These are phyloP conservation scores for Diprion similis DNA, from an alignment of 1,140 invertebrate species.

Conservation along the genomic window DNA sequence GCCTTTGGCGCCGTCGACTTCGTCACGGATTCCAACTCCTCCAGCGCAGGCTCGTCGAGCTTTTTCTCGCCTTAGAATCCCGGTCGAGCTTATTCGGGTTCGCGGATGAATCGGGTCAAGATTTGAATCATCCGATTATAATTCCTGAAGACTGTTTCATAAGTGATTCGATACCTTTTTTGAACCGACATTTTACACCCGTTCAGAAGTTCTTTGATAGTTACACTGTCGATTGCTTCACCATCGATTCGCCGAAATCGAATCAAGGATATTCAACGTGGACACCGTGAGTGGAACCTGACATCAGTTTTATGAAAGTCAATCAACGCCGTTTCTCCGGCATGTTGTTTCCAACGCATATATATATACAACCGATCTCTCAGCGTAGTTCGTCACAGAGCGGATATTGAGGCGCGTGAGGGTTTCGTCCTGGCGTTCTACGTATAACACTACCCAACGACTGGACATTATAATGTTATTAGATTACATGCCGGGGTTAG, in stretches of 20 bases:
- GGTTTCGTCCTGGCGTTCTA: conserved; percentile 21
- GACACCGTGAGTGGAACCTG: background rate
- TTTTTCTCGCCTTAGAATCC: conserved; percentile 16
- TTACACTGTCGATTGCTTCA: background rate
- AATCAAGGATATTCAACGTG: background rate
- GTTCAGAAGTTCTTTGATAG: no score
- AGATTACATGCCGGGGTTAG: conserved; percentile 37
- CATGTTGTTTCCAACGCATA: no score
- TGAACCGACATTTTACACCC: no score
- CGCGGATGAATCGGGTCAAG: no score
- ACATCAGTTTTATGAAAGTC: no score
- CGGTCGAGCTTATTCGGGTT: background rate
- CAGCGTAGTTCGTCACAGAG: conserved; percentile 17
- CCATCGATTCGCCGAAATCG: background rate
- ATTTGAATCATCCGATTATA: no score
- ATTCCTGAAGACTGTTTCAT: no score
- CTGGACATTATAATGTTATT: conserved; percentile 41
- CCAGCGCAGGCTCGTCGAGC: conserved; percentile 41
- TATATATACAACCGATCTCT: no score
- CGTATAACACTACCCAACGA: conserved; percentile 17
- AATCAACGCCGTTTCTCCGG: no score
- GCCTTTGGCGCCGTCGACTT: conserved; percentile 50
- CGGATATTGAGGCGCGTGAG: conserved; percentile 55
- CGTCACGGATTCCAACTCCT: conserved; percentile 49
- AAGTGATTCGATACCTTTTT: no score